Percentiles rank a stretch among this genome's conserved stretches.
Conservation (phyloP, 2,797 vertebrate genomes). For the Decapterus maruadsi region DNA sequence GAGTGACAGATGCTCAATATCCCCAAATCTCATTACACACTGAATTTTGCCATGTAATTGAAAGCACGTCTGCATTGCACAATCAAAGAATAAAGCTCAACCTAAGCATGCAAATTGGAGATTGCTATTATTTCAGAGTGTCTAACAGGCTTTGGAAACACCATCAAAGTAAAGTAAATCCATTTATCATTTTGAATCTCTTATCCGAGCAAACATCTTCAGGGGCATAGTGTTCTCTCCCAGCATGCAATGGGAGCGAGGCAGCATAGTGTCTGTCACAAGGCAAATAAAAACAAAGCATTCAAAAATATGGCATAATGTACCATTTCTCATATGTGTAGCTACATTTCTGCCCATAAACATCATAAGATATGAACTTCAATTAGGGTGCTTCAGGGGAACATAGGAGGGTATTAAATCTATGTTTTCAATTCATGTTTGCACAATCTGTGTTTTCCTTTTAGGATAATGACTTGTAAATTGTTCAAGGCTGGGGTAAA, state of each 20-base stretch:
- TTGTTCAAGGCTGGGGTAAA: neutral
- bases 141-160: neutral
- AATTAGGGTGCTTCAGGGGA: neutral
- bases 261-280: neutral
- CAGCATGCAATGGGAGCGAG: slow-evolving; percentile 9
- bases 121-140: neutral
- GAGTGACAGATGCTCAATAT: neutral
- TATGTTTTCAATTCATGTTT: neutral
- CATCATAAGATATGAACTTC: neutral
- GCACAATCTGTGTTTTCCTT: neutral
- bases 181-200: neutral
- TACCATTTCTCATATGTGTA: neutral
- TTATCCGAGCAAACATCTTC: neutral
- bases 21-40: neutral
- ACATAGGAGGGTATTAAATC: neutral
- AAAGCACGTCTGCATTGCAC: neutral
- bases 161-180: neutral
- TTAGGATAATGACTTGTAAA: neutral
- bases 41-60: neutral
- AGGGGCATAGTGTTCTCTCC: neutral
- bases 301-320: neutral
- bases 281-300: neutral
- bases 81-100: neutral
- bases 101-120: neutral
- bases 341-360: neutral